A percentile compares a stretch with the other conserved stretches of the same genome.
These are phyloP conservation scores for Pachycephala philippinensis DNA, from an alignment of 2,113 vertebrate genomes.

Conservation along the genomic window DNA sequence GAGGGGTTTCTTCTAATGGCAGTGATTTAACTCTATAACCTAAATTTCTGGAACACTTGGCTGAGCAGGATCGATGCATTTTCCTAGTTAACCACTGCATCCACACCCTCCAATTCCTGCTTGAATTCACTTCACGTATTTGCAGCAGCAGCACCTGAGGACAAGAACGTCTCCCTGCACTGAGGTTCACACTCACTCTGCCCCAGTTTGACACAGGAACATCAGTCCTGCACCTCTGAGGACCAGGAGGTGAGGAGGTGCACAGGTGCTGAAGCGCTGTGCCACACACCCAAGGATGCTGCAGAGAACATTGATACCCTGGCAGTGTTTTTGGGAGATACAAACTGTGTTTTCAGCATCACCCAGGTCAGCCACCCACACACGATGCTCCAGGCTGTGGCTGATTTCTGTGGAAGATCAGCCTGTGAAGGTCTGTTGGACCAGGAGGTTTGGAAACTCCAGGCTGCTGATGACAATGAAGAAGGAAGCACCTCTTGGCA, in stretches of 20 bases:
- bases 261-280: accelerated
- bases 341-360: neutral
- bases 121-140: neutral
- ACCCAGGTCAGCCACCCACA: neutral
- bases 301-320: accelerated
- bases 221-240: neutral
- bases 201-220: neutral
- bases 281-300: neutral
- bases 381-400: neutral
- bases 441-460: neutral
- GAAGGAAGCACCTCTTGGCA: neutral
- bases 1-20: accelerated
- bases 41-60: neutral
- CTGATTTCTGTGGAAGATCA: accelerated
- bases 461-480: neutral
- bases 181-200: neutral
- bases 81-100: neutral
- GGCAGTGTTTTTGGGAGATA: neutral
- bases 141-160: neutral
- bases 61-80: neutral
- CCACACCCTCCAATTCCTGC: neutral
- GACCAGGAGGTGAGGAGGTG: neutral
- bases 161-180: neutral
- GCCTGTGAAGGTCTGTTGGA: neutral
- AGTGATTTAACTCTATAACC: neutral